phyloP scores from a whole-genome alignment of 2,113 vertebrate species.

The Bubo blakistoni region DNA sequence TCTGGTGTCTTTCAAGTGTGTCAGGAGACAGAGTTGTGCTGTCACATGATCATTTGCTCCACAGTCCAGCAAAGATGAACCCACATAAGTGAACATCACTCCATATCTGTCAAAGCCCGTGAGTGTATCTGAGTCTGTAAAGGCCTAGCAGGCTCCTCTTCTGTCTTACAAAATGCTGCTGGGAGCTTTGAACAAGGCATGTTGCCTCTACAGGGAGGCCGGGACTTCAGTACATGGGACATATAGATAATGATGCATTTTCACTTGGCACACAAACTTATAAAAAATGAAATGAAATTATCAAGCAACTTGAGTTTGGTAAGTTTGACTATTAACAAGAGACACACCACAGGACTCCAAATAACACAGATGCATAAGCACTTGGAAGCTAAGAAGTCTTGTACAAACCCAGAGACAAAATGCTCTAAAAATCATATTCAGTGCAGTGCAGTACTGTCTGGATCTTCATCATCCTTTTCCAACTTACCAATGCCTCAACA shows the following conservation, averaged over 20 bases:
- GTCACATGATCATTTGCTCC: background rate
- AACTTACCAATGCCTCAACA: background rate
- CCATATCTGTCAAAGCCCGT: background rate
- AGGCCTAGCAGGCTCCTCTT: background rate
- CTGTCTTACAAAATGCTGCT: background rate
- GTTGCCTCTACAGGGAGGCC: background rate
- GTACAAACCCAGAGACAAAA: background rate
- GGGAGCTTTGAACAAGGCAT: background rate
- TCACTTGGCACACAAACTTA: background rate
- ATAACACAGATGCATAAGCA: background rate
- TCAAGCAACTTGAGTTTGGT: background rate
- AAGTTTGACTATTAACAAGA: background rate
- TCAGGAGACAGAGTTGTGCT: background rate
- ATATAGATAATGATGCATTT: background rate
- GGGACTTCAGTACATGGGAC: background rate
- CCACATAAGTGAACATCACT: background rate
- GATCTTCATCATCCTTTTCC: background rate
- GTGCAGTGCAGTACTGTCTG: background rate
- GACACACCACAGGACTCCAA: background rate
- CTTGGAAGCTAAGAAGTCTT: background rate
- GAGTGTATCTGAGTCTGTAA: background rate
- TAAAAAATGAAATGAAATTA: background rate
- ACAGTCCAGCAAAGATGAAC: background rate
- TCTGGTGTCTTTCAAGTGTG: background rate
- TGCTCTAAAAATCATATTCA: background rate